phyloP scores from a whole-genome alignment of 2,888 invertebrate genomes.

The Thymelicus acteon region DNA sequence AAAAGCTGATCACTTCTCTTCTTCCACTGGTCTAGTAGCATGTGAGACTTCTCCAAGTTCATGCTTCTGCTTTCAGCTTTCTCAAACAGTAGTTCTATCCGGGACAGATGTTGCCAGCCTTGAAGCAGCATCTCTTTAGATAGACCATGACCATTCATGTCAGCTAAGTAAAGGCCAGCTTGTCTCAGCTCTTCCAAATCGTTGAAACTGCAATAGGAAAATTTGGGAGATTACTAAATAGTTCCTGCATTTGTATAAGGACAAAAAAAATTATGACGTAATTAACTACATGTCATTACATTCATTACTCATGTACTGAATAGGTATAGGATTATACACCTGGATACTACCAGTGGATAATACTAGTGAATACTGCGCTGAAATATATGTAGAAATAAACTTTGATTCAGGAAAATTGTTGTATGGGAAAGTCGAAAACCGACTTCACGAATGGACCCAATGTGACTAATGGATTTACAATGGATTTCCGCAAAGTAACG shows the following conservation, averaged over 20 bases:
- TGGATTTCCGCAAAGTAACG: no score
- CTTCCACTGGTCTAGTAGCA: slow-evolving; percentile 93
- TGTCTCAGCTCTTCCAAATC: slow-evolving; percentile 92
- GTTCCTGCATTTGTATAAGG: background rate
- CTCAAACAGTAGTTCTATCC: slow-evolving; percentile 92
- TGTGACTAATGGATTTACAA: no score
- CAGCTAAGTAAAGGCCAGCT: slow-evolving; percentile 91
- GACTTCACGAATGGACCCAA: no score
- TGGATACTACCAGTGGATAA: no score
- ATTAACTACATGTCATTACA: no score
- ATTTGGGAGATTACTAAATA: background rate
- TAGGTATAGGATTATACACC: no score
- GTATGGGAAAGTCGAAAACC: no score
- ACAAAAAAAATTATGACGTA: no score
- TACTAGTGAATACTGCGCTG: no score
- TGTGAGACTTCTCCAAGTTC: slow-evolving; percentile 91
- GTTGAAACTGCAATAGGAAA: slow-evolving; percentile 86
- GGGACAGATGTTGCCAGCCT: slow-evolving; percentile 94
- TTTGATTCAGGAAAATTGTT: no score
- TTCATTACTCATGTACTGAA: no score
- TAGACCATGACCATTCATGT: slow-evolving; percentile 93
- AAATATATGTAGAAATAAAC: no score
- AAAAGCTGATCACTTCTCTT: slow-evolving; percentile 93
- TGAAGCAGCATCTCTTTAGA: slow-evolving; percentile 92
- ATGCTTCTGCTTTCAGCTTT: slow-evolving; percentile 91